phyloP scores from a whole-genome alignment of 2,888 invertebrate species.

The Desoria tigrina region DNA sequence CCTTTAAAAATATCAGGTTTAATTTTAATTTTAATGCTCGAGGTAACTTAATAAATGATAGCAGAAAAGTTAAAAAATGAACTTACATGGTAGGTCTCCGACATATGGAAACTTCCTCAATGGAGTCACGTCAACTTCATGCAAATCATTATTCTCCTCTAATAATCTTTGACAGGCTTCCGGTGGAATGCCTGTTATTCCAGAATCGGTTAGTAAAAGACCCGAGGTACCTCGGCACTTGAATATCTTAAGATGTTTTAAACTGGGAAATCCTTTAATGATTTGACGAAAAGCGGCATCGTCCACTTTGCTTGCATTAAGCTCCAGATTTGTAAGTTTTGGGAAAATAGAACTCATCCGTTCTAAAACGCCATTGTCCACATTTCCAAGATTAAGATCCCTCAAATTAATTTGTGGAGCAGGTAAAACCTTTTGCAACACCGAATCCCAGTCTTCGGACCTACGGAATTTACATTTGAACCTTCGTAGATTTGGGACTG shows the following conservation, averaged over 20 bases:
- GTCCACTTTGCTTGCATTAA: constrained; percentile 22
- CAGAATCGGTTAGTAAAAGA: constrained; percentile 29
- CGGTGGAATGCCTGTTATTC: constrained; percentile 27
- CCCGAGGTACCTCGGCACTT: constrained; percentile 13
- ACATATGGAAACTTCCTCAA: constrained; percentile 10
- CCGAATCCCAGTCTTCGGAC: constrained; percentile 19
- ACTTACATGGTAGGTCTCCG: constrained; percentile 27
- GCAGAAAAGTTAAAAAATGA: background rate
- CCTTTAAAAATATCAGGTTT: constrained; percentile 12
- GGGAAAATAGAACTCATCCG: constrained; percentile 30
- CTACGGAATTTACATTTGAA: constrained; percentile 28
- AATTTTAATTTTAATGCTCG: background rate
- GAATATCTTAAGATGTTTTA: constrained; percentile 26
- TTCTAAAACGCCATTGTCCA: constrained; percentile 21
- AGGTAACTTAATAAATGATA: background rate
- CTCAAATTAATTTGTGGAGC: background rate
- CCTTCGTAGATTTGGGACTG: constrained; percentile 24
- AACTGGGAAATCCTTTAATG: constrained; percentile 8
- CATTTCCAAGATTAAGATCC: constrained; percentile 18
- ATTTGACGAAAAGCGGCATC: constrained; percentile 25
- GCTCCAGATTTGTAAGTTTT: constrained; percentile 19
- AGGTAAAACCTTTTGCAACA: constrained; percentile 10
- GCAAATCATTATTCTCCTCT: background rate
- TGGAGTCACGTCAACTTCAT: background rate
- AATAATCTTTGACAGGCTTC: constrained; percentile 15